phyloP scores from a whole-genome alignment of 2,888 invertebrate genomes.

The Andrena minutula region DNA sequence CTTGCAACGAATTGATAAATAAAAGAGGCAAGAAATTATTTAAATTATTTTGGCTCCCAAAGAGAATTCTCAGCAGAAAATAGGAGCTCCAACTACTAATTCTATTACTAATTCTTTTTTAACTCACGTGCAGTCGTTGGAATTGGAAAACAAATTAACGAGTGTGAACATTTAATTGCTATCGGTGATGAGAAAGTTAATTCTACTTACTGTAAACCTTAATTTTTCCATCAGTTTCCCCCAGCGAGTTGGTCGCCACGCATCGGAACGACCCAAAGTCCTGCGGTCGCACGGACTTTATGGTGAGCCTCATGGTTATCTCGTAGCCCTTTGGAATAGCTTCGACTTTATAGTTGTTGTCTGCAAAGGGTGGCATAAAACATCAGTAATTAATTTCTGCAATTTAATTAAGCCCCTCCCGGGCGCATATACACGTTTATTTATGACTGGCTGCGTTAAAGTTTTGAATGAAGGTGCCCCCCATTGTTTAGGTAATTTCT shows the following conservation, averaged over 20 bases:
- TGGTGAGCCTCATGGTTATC: constrained; percentile 84
- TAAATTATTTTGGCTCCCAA: too few species aligned
- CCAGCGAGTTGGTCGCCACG: constrained; percentile 85
- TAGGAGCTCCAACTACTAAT: too few species aligned
- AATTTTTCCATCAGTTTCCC: constrained; percentile 86
- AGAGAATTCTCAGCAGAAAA: neutral
- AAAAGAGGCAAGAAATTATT: too few species aligned
- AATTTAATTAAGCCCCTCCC: neutral
- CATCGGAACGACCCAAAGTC: constrained; percentile 85
- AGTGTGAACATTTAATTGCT: neutral
- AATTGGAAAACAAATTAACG: too few species aligned
- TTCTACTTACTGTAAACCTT: constrained; percentile 85
- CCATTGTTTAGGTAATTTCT: too few species aligned
- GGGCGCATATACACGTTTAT: too few species aligned
- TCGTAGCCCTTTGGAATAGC: constrained; percentile 79
- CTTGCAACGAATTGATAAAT: too few species aligned
- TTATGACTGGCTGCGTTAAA: too few species aligned
- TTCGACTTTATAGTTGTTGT: constrained; percentile 84
- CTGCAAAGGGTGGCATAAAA: constrained; percentile 68
- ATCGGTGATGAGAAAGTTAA: neutral
- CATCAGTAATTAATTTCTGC: neutral
- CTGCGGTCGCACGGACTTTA: constrained; percentile 81
- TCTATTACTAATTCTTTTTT: too few species aligned
- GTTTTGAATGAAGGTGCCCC: too few species aligned
- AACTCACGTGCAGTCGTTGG: too few species aligned